Conservation (phyloP, 1,140 invertebrate species). For the Drosophila sp. region DNA sequence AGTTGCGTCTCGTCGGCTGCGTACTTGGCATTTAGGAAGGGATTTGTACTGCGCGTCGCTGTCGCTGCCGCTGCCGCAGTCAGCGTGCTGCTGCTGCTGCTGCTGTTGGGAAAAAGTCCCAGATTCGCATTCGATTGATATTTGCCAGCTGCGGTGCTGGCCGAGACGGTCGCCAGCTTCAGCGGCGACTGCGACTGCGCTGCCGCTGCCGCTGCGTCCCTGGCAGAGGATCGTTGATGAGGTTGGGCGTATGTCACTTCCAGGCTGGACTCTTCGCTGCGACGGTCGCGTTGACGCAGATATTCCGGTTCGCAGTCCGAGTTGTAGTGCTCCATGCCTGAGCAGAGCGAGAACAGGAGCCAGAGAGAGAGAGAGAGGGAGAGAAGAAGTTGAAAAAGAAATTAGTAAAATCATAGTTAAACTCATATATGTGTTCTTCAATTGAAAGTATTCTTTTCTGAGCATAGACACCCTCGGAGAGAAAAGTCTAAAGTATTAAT, state of each 20-base stretch:
- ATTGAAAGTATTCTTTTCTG: no score
- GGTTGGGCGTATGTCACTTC: conserved; percentile 74
- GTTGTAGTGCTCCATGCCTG: conserved; percentile 87
- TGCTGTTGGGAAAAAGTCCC: conserved; percentile 66
- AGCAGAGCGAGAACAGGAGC: conserved; percentile 18
- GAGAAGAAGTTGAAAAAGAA: background rate
- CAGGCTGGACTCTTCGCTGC: conserved; percentile 37
- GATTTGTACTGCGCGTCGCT: conserved; percentile 77
- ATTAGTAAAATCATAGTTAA: no score
- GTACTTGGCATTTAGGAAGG: conserved; percentile 76
- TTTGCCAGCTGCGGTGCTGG: conserved; percentile 49
- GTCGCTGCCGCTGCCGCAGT: conserved; percentile 37
- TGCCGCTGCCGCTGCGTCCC: conserved; percentile 78
- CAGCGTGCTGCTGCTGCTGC: conserved; percentile 61
- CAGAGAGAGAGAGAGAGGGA: background rate
- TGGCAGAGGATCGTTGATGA: conserved; percentile 41
- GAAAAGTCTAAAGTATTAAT: no score
- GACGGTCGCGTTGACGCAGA: conserved; percentile 85
- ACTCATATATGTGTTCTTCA: no score
- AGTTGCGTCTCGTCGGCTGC: conserved; percentile 47
- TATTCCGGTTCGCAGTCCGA: conserved; percentile 86
- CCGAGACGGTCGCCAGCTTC: conserved; percentile 57
- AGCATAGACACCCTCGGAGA: no score
- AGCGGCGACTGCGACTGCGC: conserved; percentile 74
- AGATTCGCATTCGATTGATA: conserved; percentile 77